Evolutionary conservation across 2,797 vertebrate species (phyloP).

Genomic region (Rhodeus uyekii): DNA sequence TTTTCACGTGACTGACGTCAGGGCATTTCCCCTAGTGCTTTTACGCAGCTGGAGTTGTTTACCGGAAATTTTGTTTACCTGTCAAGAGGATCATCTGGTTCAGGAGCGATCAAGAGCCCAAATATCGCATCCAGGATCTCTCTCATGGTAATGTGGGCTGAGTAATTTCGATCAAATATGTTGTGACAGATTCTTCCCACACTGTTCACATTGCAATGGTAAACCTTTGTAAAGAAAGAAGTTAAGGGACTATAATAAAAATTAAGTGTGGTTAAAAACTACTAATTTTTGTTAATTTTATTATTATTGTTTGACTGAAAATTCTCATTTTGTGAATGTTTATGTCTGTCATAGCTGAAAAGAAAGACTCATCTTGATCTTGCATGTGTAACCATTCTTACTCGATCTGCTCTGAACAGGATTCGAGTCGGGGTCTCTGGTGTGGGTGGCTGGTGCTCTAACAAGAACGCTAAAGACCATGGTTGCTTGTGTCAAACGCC

Average conservation of each 20-base stretch:
- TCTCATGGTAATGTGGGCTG: conserved; percentile 68
- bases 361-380: too few species aligned
- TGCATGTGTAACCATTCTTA: too few species aligned
- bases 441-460: too few species aligned
- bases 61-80: conserved; percentile 61
- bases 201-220: conserved; percentile 74
- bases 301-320: not conserved
- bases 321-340: not conserved
- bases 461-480: too few species aligned
- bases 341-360: not conserved
- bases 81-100: conserved; percentile 71
- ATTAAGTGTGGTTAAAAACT: too few species aligned
- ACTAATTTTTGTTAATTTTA: not conserved
- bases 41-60: too few species aligned
- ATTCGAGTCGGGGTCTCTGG: too few species aligned
- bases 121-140: conserved; percentile 69
- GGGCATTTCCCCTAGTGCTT: too few species aligned
- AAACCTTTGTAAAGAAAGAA: conserved; percentile 56
- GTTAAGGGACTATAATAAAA: not conserved
- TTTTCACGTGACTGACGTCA: too few species aligned
- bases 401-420: too few species aligned
- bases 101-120: conserved; percentile 72
- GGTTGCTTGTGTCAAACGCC: too few species aligned
- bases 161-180: conserved; percentile 72
- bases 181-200: conserved; percentile 73